These are phyloP conservation scores for Sylvia borin DNA, from an alignment of 2,797 vertebrate genomes.

Conservation along the genomic window DNA sequence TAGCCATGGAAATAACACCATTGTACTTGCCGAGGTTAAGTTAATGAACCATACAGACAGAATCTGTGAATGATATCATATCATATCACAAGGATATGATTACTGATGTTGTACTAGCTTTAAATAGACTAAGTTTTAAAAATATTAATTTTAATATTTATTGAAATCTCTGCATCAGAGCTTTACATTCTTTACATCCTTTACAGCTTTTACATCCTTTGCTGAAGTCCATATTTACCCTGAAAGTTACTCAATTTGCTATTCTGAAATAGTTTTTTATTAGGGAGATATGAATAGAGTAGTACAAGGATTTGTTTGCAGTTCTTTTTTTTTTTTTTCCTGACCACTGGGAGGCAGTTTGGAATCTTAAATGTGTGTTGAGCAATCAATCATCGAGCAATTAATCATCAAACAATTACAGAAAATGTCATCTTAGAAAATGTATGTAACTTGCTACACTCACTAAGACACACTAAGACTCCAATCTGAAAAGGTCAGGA, in stretches of 20 bases:
- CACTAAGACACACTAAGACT: neutral
- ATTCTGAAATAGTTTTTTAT: neutral
- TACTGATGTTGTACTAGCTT: neutral
- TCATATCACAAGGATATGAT: neutral
- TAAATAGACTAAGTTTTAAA: neutral
- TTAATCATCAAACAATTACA: neutral
- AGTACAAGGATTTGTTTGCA: neutral
- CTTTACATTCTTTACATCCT: neutral
- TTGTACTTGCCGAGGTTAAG: neutral
- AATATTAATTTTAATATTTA: neutral
- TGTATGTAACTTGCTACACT: neutral
- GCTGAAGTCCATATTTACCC: neutral
- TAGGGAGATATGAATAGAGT: neutral
- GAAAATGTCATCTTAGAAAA: neutral
- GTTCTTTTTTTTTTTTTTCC: neutral
- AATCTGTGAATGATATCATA: neutral
- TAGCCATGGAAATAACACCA: neutral
- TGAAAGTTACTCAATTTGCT: neutral
- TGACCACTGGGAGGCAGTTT: neutral
- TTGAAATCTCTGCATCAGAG: neutral
- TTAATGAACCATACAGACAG: neutral
- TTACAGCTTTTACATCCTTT: neutral
- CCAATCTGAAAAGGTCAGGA: neutral
- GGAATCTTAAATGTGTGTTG: neutral
- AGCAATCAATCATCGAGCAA: neutral